Conservation (phyloP, 2,797 vertebrate species). For the Tinamus major region DNA sequence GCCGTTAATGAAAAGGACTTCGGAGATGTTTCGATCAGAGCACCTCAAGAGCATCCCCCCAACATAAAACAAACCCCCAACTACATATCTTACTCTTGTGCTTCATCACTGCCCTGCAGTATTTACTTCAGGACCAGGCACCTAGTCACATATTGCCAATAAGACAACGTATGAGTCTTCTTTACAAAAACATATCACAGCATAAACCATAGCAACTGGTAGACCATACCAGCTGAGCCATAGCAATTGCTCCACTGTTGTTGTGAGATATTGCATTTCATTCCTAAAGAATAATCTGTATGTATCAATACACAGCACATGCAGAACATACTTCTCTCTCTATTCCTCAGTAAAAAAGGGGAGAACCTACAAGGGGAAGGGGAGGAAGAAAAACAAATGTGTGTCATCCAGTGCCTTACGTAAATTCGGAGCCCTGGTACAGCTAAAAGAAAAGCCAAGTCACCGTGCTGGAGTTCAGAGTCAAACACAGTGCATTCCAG, state of each 20-base stretch:
- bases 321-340: background rate
- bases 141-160: background rate
- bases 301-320: background rate
- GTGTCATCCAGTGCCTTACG: background rate
- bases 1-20: background rate
- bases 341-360: background rate
- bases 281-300: background rate
- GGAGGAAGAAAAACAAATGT: background rate
- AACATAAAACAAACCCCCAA: background rate
- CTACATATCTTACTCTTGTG: background rate
- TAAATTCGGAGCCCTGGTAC: background rate
- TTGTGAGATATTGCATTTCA: background rate
- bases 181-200: background rate
- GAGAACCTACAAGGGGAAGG: background rate
- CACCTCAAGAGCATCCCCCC: background rate
- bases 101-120: background rate
- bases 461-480: constrained; percentile 8
- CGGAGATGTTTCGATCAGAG: background rate
- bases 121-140: background rate
- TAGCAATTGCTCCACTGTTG: background rate
- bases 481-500: constrained; percentile 22
- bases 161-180: background rate
- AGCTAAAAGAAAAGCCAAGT: constrained; percentile 34
- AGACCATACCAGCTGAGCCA: background rate
- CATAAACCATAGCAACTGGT: background rate